Percentiles rank a stretch among this genome's conserved stretches.
phyloP scores from a whole-genome alignment of 2,113 vertebrate species.

The Prunella fulvescens region DNA sequence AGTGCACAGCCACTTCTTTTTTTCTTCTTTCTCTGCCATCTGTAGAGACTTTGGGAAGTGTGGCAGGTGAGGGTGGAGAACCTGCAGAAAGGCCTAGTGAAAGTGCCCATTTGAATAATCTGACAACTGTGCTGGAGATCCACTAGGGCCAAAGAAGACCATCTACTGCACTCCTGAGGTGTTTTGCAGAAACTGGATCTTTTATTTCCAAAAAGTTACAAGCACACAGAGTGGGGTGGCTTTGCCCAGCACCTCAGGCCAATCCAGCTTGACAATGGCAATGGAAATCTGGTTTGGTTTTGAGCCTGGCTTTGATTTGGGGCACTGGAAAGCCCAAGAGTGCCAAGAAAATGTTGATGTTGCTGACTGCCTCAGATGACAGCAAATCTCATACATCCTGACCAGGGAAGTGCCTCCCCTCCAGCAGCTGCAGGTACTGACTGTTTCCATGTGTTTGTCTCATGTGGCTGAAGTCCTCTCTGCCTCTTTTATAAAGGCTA shows the following conservation, averaged over 20 bases:
- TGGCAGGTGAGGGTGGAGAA: background rate
- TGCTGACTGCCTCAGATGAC: background rate
- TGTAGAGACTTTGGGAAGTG: background rate
- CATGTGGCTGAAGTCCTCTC: background rate
- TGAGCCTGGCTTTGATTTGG: background rate
- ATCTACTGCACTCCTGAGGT: background rate
- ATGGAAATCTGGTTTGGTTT: background rate
- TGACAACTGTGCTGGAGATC: background rate
- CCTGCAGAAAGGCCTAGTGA: background rate
- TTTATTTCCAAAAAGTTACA: background rate
- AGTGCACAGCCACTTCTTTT: background rate
- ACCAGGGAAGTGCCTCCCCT: background rate
- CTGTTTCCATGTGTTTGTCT: background rate
- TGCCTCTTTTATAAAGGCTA: background rate
- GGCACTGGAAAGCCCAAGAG: background rate
- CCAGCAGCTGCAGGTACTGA: background rate
- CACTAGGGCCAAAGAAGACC: background rate
- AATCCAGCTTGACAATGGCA: background rate
- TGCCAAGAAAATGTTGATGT: background rate
- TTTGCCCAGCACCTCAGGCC: background rate
- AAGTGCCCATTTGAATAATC: background rate
- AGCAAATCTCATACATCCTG: background rate
- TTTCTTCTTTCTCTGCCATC: background rate
- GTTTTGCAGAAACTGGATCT: background rate
- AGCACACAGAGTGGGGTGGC: background rate